phyloP scores from a whole-genome alignment of 2,797 vertebrate genomes.

The Corythornis leucogaster region DNA sequence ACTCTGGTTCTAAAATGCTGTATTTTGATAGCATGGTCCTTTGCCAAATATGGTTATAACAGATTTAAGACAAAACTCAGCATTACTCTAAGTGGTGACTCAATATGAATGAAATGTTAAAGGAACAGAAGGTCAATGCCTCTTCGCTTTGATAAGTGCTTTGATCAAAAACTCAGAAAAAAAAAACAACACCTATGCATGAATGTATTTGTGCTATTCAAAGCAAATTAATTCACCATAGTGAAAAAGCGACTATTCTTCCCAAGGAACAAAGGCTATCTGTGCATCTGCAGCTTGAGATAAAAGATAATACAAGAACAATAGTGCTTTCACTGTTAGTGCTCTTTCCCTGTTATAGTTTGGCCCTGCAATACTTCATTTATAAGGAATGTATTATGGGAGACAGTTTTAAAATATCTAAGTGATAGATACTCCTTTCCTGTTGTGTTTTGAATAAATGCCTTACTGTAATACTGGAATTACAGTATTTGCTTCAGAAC shows the following conservation, averaged over 20 bases:
- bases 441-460: slow-evolving; percentile 72
- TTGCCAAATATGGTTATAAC: neutral
- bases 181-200: neutral
- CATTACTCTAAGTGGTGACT: neutral
- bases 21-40: neutral
- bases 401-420: slow-evolving; percentile 69
- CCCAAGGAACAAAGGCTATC: neutral
- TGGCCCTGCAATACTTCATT: slow-evolving; percentile 54
- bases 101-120: slow-evolving; percentile 14
- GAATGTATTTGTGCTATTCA: slow-evolving; percentile 7
- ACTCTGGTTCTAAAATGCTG: neutral
- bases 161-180: slow-evolving; percentile 7
- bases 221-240: slow-evolving; percentile 1
- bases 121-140: neutral
- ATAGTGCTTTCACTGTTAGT: slow-evolving; percentile 37
- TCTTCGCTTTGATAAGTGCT: slow-evolving; percentile 33
- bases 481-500: slow-evolving; percentile 62
- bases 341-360: slow-evolving; percentile 21
- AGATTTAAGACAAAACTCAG: slow-evolving; percentile 14
- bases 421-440: slow-evolving; percentile 65
- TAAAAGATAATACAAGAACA: slow-evolving; percentile 7
- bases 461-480: slow-evolving; percentile 74
- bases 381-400: slow-evolving; percentile 49
- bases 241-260: neutral
- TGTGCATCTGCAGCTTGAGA: slow-evolving; percentile 20